phyloP scores from a whole-genome alignment of 1,140 invertebrate species.

The Ceratitis capitata region DNA sequence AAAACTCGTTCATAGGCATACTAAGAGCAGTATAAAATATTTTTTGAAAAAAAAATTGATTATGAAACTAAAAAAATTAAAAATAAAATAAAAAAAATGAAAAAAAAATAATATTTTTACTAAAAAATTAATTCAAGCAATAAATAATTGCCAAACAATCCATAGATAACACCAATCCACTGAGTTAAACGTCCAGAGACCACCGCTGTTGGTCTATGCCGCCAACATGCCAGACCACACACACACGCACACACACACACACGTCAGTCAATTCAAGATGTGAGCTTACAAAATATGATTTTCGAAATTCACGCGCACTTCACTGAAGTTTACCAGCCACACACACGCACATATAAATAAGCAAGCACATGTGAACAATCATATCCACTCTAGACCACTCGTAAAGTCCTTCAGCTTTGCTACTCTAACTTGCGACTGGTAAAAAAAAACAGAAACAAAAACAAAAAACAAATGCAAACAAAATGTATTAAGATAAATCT shows the following conservation, averaged over 20 bases:
- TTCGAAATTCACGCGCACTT: not conserved
- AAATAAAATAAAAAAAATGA: not conserved
- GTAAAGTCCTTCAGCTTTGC: conserved; percentile 14
- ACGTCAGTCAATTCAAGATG: not conserved
- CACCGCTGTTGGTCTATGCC: not conserved
- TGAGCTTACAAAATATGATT: not conserved
- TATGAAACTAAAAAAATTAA: not conserved
- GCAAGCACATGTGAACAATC: not conserved
- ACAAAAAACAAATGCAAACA: not conserved
- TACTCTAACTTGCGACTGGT: conserved; percentile 2
- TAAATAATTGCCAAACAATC: not conserved
- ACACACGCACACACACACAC: no score
- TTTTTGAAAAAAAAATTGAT: not conserved
- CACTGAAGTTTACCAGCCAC: not conserved
- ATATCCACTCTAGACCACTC: not conserved
- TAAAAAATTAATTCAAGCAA: not conserved
- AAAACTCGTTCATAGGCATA: no score
- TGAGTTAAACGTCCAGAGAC: not conserved
- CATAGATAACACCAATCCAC: not conserved
- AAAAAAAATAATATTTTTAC: not conserved
- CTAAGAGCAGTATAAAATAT: no score
- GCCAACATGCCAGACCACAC: not conserved
- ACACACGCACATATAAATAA: not conserved
- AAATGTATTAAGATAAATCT: not conserved
- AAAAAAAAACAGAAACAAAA: not conserved